These are phyloP conservation scores for Elaphurus davidianus DNA, from an alignment of 2,113 vertebrate genomes.

Conservation along the genomic window DNA sequence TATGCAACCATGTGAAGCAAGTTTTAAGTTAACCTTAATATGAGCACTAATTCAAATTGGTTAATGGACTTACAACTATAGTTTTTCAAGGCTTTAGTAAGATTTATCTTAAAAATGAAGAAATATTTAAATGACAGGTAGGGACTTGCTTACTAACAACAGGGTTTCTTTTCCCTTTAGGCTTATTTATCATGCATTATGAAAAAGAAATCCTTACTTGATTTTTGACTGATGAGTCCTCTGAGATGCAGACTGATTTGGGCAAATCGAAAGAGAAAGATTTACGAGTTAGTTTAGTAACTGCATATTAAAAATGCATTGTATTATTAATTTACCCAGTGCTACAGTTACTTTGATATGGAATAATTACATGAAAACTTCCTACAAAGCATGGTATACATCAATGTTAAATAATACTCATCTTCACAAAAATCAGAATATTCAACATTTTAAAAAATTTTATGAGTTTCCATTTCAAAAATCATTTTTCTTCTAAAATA, in stretches of 20 bases:
- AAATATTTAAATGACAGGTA: conserved; percentile 35
- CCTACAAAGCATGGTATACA: neutral
- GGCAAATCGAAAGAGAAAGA: conserved; percentile 55
- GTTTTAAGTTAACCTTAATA: neutral
- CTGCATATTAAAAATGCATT: conserved; percentile 5
- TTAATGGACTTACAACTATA: neutral
- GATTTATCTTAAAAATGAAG: neutral
- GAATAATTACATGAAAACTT: conserved; percentile 16
- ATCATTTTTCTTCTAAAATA: neutral
- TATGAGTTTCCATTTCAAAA: neutral
- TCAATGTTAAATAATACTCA: neutral
- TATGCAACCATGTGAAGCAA: neutral
- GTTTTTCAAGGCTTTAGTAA: neutral
- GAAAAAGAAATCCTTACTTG: conserved; percentile 80
- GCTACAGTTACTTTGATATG: neutral
- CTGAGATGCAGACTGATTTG: conserved; percentile 70
- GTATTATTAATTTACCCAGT: conserved; percentile 12
- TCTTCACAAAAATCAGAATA: neutral
- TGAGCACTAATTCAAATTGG: neutral
- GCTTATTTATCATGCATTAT: neutral
- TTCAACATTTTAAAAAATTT: neutral
- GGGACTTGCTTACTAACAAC: neutral
- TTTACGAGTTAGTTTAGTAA: conserved; percentile 62
- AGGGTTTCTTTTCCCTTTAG: neutral
- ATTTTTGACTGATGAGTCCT: conserved; percentile 80